A percentile compares a stretch with the other conserved stretches of the same genome.
phyloP scores from a whole-genome alignment of 2,113 vertebrate genomes.

The Cephalophus harveyi region DNA sequence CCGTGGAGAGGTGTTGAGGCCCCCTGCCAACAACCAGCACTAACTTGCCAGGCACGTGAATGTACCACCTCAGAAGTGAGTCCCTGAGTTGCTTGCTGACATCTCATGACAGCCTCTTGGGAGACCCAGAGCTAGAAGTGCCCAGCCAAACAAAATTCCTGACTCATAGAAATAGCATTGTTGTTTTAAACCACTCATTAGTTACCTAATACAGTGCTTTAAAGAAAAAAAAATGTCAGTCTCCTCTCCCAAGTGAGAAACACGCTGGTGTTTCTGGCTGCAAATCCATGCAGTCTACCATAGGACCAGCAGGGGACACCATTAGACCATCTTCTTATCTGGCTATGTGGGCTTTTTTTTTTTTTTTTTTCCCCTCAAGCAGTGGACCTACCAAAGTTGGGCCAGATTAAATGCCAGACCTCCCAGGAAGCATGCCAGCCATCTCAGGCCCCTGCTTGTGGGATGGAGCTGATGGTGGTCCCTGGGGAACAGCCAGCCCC shows the following conservation, averaged over 20 bases:
- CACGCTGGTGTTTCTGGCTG: neutral
- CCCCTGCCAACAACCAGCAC: neutral
- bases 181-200: neutral
- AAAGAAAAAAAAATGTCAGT: neutral
- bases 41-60: neutral
- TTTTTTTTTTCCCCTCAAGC: neutral
- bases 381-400: neutral
- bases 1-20: neutral
- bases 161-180: neutral
- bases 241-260: neutral
- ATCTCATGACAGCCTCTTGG: neutral
- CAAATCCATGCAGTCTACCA: neutral
- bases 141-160: neutral
- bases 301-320: constrained; percentile 13
- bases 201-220: neutral
- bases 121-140: neutral
- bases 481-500: neutral
- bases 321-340: neutral
- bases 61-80: neutral
- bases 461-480: neutral
- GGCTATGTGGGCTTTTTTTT: neutral
- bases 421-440: neutral
- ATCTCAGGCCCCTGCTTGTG: neutral
- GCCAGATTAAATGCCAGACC: neutral
- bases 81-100: neutral